phyloP scores from a whole-genome alignment of 2,888 invertebrate genomes.

The Eristalis arbustorum region DNA sequence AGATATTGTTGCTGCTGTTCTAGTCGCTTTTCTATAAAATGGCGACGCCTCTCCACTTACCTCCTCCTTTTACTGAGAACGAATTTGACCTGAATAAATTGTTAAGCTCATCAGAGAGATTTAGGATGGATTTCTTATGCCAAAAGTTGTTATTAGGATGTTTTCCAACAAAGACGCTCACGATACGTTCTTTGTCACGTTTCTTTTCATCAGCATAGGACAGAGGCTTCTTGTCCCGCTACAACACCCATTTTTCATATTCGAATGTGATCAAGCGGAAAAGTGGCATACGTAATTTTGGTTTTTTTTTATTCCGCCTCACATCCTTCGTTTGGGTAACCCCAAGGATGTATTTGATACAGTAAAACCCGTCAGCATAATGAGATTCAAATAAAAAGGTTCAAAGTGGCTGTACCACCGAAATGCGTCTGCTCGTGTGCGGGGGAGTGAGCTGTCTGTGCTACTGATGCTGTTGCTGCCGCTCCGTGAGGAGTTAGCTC shows the following conservation, averaged over 20 bases:
- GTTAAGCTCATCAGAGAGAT: conserved; percentile 68
- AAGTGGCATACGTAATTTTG: conserved; percentile 68
- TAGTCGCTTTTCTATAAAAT: conserved; percentile 21
- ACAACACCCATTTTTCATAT: conserved; percentile 68
- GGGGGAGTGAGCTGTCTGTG: background rate
- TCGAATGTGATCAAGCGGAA: conserved; percentile 68
- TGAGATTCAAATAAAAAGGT: conserved; percentile 70
- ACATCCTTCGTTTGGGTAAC: conserved; percentile 41
- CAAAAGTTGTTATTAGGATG: conserved; percentile 68
- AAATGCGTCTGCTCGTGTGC: conserved; percentile 35
- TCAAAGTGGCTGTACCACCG: conserved; percentile 64
- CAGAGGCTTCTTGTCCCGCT: conserved; percentile 51
- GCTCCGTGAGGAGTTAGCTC: conserved; percentile 39
- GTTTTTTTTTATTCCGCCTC: conserved; percentile 5
- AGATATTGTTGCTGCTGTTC: conserved; percentile 36
- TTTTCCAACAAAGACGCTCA: conserved; percentile 62
- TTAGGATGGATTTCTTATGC: conserved; percentile 57
- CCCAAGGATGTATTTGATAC: conserved; percentile 58
- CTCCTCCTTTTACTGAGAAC: background rate
- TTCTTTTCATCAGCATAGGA: conserved; percentile 33
- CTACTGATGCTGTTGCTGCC: conserved; percentile 3
- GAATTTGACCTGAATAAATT: conserved; percentile 59
- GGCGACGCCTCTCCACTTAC: background rate
- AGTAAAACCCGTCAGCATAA: conserved; percentile 60
- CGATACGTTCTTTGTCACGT: conserved; percentile 66